A percentile compares a stretch with the other conserved stretches of the same genome.
These are phyloP conservation scores for Garra rufa DNA, from an alignment of 2,113 vertebrate genomes.

Conservation along the genomic window DNA sequence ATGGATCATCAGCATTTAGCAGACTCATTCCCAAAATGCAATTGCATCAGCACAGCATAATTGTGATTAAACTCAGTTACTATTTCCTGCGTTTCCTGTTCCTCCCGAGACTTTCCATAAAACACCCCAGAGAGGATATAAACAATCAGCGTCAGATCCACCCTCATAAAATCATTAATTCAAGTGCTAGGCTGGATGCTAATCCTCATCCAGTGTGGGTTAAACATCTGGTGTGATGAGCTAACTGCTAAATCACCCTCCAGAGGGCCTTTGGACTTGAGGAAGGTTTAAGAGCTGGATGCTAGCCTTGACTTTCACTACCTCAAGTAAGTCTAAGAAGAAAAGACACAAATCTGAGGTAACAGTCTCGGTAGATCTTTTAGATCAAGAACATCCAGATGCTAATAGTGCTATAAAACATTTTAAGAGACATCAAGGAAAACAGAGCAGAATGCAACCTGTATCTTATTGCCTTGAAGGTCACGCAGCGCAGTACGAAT, in stretches of 20 bases:
- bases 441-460: not conserved
- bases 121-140: conserved; percentile 5
- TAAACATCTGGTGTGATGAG: conserved; percentile 41
- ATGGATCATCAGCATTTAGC: not conserved
- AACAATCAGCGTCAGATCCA: not conserved
- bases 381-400: conserved; percentile 20
- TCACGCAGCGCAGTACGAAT: not conserved
- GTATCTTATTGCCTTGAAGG: not conserved
- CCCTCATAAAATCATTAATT: conserved; percentile 35
- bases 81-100: not conserved
- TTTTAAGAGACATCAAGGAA: conserved; percentile 23
- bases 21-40: conserved; percentile 13
- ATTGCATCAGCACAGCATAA: not conserved
- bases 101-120: not conserved
- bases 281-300: conserved; percentile 17
- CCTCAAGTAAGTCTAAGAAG: not conserved
- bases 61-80: conserved; percentile 12
- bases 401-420: conserved; percentile 13
- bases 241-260: conserved; percentile 28
- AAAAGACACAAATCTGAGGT: not conserved
- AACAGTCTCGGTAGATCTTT: conserved; percentile 4
- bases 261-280: conserved; percentile 8
- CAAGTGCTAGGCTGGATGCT: conserved; percentile 6
- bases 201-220: conserved; percentile 29
- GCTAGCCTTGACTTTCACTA: conserved; percentile 14